phyloP scores from a whole-genome alignment of 2,888 invertebrate species.

The Monoplex corrugatus region DNA sequence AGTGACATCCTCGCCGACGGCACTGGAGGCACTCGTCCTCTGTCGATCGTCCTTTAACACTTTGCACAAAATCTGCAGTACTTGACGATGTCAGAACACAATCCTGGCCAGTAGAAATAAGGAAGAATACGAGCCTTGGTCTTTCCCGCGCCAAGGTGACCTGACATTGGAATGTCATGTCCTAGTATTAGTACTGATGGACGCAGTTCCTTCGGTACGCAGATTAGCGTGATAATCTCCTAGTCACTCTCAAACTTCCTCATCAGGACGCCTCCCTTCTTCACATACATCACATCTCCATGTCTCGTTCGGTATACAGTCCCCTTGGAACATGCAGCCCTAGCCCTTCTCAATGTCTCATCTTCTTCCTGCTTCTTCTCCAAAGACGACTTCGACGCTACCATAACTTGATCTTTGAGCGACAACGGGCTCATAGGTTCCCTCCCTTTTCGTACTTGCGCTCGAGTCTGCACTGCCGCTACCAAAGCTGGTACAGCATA shows the following conservation, averaged over 20 bases:
- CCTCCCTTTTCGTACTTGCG: not conserved
- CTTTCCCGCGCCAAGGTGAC: not conserved
- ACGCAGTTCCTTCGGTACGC: not conserved
- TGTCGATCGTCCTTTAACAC: constrained; percentile 19
- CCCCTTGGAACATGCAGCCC: too few relatives aligned
- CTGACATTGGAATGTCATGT: constrained; percentile 22
- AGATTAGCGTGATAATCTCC: not conserved
- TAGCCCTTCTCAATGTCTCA: not conserved
- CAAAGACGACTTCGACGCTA: not conserved
- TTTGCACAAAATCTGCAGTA: not conserved
- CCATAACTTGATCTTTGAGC: not conserved
- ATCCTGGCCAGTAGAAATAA: constrained; percentile 19
- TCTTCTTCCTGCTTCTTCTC: not conserved
- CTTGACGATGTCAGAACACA: not conserved
- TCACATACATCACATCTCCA: not conserved
- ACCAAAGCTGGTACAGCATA: not conserved
- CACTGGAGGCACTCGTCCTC: constrained; percentile 7
- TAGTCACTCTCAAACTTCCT: not conserved
- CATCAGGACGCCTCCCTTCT: not conserved
- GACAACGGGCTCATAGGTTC: not conserved
- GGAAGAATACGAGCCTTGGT: not conserved
- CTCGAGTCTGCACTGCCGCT: not conserved
- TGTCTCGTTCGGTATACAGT: not conserved
- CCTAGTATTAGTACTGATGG: not conserved
- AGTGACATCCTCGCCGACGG: constrained; percentile 30